phyloP scores from a whole-genome alignment of 2,888 invertebrate genomes.

The Zhengitettix transpicula region DNA sequence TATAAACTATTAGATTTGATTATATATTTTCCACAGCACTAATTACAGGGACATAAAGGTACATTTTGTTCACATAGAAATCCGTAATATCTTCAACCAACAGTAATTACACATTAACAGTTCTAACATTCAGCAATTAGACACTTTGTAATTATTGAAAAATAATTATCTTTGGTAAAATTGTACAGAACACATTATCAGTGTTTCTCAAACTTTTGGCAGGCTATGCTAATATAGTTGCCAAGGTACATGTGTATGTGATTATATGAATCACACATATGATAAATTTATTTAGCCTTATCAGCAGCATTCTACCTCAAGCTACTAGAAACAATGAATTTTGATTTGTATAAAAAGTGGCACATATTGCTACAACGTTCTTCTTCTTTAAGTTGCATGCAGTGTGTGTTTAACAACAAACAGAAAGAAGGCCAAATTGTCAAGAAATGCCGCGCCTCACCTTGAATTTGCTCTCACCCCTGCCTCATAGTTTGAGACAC shows the following conservation, averaged over 20 bases:
- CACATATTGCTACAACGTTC: constrained; percentile 2
- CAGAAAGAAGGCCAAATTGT: constrained; percentile 7
- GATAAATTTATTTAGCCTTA: not conserved
- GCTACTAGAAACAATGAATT: not conserved
- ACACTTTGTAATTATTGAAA: too few species aligned
- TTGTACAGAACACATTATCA: constrained; percentile 13
- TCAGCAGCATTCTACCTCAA: not conserved
- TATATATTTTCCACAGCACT: not conserved
- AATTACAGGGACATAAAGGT: not conserved
- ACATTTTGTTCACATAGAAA: not conserved
- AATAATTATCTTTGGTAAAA: not conserved
- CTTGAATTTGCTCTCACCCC: constrained; percentile 35
- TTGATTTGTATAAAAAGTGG: not conserved
- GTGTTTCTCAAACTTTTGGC: constrained; percentile 21
- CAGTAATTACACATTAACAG: not conserved
- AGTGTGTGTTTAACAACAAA: constrained; percentile 6
- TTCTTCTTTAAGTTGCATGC: constrained; percentile 5
- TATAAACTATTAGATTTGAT: too few species aligned
- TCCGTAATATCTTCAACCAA: not conserved
- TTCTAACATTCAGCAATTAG: not conserved
- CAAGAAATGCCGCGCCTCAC: constrained; percentile 25
- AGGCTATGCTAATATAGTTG: constrained; percentile 6
- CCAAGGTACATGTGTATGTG: not conserved
- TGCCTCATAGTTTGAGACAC: constrained; percentile 39
- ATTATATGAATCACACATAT: not conserved